Percentiles rank a stretch among this genome's conserved stretches.
Conservation (phyloP, 2,113 vertebrate species). For the Columba livia region DNA sequence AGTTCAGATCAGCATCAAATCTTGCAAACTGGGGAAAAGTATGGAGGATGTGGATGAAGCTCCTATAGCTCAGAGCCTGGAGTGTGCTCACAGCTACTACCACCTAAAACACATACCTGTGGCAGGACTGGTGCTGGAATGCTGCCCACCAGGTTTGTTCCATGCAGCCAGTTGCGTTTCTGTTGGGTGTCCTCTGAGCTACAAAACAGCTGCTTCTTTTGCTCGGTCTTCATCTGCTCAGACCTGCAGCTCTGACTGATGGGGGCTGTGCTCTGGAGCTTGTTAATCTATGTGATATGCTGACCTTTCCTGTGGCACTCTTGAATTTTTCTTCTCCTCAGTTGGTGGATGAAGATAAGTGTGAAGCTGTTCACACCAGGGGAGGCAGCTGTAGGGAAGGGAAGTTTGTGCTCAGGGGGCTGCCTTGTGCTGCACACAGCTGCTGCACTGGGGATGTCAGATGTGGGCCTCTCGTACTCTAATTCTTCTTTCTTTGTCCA, state of each 20-base stretch:
- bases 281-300: rapidly evolving
- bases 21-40: background rate
- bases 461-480: background rate
- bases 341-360: background rate
- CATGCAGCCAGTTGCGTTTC: no score
- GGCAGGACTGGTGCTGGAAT: background rate
- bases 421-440: background rate
- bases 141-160: background rate
- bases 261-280: background rate
- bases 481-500: background rate
- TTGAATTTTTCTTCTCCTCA: background rate
- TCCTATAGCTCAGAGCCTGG: background rate
- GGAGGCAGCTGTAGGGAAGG: background rate
- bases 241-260: background rate
- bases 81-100: rapidly evolving
- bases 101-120: background rate
- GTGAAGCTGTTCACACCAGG: background rate
- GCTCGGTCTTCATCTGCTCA: background rate
- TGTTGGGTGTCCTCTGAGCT: background rate
- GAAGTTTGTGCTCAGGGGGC: background rate
- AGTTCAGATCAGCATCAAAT: background rate
- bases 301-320: background rate
- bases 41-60: background rate
- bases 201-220: rapidly evolving
- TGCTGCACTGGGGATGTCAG: background rate